Conservation (phyloP, 2,797 vertebrate genomes). For the Pristis pectinata region DNA sequence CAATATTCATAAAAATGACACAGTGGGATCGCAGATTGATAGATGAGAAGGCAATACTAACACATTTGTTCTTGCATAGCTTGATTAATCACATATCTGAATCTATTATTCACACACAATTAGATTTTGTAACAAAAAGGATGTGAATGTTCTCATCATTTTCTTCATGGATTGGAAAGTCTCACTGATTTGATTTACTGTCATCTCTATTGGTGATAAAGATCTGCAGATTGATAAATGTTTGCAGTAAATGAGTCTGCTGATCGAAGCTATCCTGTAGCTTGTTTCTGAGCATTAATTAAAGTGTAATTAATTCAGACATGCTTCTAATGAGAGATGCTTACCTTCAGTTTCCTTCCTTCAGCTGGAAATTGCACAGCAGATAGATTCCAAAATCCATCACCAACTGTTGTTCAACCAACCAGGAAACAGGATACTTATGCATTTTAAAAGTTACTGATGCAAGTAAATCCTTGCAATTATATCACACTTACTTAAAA, state of each 20-base stretch:
- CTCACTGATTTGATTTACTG: slow-evolving; percentile 52
- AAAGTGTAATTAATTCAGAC: slow-evolving; percentile 59
- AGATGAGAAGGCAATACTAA: slow-evolving; percentile 9
- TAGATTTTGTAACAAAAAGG: slow-evolving; percentile 46
- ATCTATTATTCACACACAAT: slow-evolving; percentile 46
- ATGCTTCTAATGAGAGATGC: slow-evolving; percentile 49
- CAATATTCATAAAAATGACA: neutral
- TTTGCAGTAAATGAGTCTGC: slow-evolving; percentile 47
- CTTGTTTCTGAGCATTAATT: slow-evolving; percentile 54
- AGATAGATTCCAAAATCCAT: slow-evolving; percentile 39
- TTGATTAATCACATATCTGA: slow-evolving; percentile 32
- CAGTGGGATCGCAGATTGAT: slow-evolving; percentile 7
- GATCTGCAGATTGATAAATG: slow-evolving; percentile 52
- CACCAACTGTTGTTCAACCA: slow-evolving; percentile 18
- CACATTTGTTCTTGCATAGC: slow-evolving; percentile 7
- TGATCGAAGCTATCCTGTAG: slow-evolving; percentile 51
- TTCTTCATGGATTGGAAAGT: slow-evolving; percentile 47
- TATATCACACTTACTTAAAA: slow-evolving; percentile 30
- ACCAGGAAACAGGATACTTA: slow-evolving; percentile 41
- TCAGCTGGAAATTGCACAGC: slow-evolving; percentile 44
- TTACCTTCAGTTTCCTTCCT: slow-evolving; percentile 45
- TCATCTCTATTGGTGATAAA: slow-evolving; percentile 49
- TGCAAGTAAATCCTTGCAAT: slow-evolving; percentile 38
- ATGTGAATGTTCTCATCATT: slow-evolving; percentile 52
- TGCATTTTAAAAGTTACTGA: slow-evolving; percentile 39